A percentile compares a stretch with the other conserved stretches of the same genome.
These are phyloP conservation scores for Allophyes oxyacanthae DNA, from an alignment of 2,888 invertebrate species.

Conservation along the genomic window DNA sequence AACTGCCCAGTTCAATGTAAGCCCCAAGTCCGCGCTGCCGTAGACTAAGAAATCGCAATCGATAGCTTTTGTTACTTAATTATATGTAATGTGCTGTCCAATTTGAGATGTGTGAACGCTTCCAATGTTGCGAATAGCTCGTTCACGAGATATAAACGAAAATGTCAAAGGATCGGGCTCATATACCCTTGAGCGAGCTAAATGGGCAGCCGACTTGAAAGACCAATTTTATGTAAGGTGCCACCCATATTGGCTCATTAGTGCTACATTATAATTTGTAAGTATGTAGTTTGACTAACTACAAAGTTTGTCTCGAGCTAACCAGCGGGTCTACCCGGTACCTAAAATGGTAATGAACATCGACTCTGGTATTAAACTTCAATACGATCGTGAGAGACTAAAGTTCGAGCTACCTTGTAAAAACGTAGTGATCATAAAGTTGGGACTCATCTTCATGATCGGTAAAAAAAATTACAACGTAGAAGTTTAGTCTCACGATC, in stretches of 20 bases:
- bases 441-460: too few relatives aligned
- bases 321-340: too few relatives aligned
- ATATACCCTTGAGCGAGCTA: slow-evolving; percentile 34
- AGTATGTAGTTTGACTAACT: slow-evolving; percentile 63
- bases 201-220: slow-evolving; percentile 22
- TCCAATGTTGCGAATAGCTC: slow-evolving; percentile 23
- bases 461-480: too few relatives aligned
- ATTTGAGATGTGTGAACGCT: slow-evolving; percentile 35
- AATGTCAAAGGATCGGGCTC: slow-evolving; percentile 14
- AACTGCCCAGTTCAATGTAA: too few relatives aligned
- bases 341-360: too few relatives aligned
- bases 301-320: slow-evolving; percentile 46
- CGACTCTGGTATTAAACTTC: too few relatives aligned
- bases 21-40: slow-evolving; percentile 59
- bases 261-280: slow-evolving; percentile 52
- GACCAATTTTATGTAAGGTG: slow-evolving; percentile 68
- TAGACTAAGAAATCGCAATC: slow-evolving; percentile 53
- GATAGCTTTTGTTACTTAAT: slow-evolving; percentile 56
- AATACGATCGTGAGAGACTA: too few relatives aligned
- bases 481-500: too few relatives aligned
- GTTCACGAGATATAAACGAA: slow-evolving; percentile 24
- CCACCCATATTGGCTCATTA: slow-evolving; percentile 71
- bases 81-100: slow-evolving; percentile 51
- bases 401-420: too few relatives aligned
- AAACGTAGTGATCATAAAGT: too few relatives aligned